These are phyloP conservation scores for Peromyscus nudipes DNA, from an alignment of 2,797 vertebrate species.

Conservation along the genomic window DNA sequence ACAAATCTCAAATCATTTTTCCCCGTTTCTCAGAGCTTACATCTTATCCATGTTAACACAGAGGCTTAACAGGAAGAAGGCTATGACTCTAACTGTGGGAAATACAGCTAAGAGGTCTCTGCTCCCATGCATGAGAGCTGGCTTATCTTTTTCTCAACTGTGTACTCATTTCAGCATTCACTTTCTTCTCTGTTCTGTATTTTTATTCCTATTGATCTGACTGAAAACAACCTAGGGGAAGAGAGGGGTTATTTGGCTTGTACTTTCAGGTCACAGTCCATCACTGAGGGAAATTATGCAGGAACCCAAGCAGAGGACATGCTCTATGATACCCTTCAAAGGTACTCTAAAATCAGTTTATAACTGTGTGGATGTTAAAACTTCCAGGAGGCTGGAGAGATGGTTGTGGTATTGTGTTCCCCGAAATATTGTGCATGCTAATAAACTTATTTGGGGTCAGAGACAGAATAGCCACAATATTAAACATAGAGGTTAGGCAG, in stretches of 20 bases:
- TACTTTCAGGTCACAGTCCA: not conserved
- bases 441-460: too few relatives aligned
- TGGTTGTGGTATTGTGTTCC: not conserved
- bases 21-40: not conserved
- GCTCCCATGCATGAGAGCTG: fast-evolving
- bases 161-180: fast-evolving
- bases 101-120: not conserved
- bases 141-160: not conserved
- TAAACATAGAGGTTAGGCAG: too few relatives aligned
- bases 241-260: not conserved
- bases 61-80: not conserved
- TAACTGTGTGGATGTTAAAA: not conserved
- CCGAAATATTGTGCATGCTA: too few relatives aligned
- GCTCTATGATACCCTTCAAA: not conserved
- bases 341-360: not conserved
- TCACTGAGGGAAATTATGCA: too few relatives aligned
- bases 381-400: not conserved
- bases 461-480: too few relatives aligned
- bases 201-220: not conserved
- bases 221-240: not conserved
- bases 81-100: not conserved
- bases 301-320: not conserved
- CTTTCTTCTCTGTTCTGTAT: not conserved
- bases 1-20: not conserved
- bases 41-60: not conserved